A percentile compares a stretch with the other conserved stretches of the same genome.
phyloP scores from a whole-genome alignment of 1,140 invertebrate species.

The Diploscapter pachys region DNA sequence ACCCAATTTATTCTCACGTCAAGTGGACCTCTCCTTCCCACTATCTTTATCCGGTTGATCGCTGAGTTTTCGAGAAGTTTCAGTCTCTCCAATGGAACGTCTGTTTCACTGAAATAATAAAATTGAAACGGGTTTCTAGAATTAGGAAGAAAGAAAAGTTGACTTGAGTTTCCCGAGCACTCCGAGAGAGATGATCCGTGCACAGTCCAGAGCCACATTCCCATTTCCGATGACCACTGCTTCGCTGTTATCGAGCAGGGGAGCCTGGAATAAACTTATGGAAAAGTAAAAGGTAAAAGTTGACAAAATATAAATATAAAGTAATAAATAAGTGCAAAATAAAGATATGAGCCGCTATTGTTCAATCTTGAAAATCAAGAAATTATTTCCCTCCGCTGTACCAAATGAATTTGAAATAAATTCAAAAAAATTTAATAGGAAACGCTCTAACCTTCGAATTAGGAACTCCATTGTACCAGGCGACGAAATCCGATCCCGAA shows the following conservation, averaged over 20 bases:
- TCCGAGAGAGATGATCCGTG: constrained; percentile 72
- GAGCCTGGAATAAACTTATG: constrained; percentile 41
- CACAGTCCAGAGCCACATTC: constrained; percentile 94
- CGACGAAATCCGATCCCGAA: constrained; percentile 29
- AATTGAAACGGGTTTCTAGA: not conserved
- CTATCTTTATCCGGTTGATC: constrained; percentile 75
- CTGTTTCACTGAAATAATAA: constrained; percentile 60
- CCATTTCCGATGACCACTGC: constrained; percentile 87
- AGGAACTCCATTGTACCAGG: constrained; percentile 83
- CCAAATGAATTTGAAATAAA: not conserved
- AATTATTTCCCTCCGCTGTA: too few species aligned
- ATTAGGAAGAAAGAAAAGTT: not conserved
- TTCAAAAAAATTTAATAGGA: not conserved
- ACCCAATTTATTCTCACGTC: constrained; percentile 63
- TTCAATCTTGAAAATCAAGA: too few species aligned
- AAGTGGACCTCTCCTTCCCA: constrained; percentile 87
- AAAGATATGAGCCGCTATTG: too few species aligned
- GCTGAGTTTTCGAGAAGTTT: constrained; percentile 72
- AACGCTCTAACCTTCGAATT: constrained; percentile 62
- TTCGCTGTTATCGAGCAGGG: constrained; percentile 68
- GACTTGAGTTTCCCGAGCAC: too few species aligned
- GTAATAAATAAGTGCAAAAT: too few species aligned
- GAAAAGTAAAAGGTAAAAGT: too few species aligned
- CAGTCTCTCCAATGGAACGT: constrained; percentile 82
- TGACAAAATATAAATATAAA: too few species aligned